phyloP scores from a whole-genome alignment of 2,797 vertebrate genomes.

The Anguilla obscura region DNA sequence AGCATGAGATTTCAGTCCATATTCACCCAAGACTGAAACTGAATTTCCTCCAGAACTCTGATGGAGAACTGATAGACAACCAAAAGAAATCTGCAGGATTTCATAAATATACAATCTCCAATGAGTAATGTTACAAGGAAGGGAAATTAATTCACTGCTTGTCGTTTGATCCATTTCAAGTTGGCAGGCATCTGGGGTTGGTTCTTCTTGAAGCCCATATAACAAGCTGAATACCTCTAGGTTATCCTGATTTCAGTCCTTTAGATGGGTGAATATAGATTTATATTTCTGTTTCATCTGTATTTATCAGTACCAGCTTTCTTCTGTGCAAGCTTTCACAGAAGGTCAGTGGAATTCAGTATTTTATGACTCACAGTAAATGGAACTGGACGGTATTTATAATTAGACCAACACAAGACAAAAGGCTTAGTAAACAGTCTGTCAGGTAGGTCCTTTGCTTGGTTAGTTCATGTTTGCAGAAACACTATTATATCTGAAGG shows the following conservation, averaged over 20 bases:
- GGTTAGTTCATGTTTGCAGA: not conserved
- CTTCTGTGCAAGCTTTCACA: not conserved
- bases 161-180: not conserved
- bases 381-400: not conserved
- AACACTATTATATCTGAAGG: not conserved
- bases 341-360: not conserved
- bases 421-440: not conserved
- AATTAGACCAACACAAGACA: not conserved
- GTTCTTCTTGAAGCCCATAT: not conserved
- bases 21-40: constrained; percentile 7
- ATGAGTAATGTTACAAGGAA: not conserved
- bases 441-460: not conserved
- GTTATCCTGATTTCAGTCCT: not conserved
- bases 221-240: not conserved
- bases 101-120: not conserved
- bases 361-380: not conserved
- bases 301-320: not conserved
- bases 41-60: not conserved
- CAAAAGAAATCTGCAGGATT: not conserved
- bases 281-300: not conserved
- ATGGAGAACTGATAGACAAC: not conserved
- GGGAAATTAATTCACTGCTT: constrained; percentile 2
- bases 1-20: not conserved
- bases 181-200: not conserved
- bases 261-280: not conserved